A percentile compares a stretch with the other conserved stretches of the same genome.
Evolutionary conservation across 2,797 vertebrate genomes (phyloP).

Genomic region (Mormyrops attenuatus): DNA sequence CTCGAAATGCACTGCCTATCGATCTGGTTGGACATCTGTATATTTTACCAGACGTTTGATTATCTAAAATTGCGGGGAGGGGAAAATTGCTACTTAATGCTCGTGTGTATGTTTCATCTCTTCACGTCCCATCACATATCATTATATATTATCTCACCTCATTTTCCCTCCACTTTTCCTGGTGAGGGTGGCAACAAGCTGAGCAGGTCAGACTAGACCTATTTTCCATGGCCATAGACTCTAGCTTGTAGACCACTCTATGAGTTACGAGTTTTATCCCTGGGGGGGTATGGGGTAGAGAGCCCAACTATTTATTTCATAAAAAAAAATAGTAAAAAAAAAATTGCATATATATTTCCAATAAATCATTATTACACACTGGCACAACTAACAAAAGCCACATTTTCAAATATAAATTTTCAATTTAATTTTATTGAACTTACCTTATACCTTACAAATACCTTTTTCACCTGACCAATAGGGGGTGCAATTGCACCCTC

Average conservation of each 20-base stretch:
- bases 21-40: neutral
- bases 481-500: neutral
- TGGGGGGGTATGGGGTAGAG: neutral
- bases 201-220: neutral
- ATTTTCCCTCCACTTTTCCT: neutral
- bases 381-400: neutral
- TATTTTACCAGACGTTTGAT: neutral
- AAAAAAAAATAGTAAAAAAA: neutral
- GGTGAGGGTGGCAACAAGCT: neutral
- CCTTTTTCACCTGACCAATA: neutral
- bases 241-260: neutral
- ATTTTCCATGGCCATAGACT: neutral
- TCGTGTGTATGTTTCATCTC: neutral
- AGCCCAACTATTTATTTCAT: neutral
- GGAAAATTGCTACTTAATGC: constrained; percentile 2
- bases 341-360: neutral
- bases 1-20: neutral
- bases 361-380: neutral
- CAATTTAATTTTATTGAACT: neutral
- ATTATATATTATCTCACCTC: neutral
- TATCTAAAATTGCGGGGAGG: neutral
- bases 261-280: neutral
- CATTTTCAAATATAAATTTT: neutral
- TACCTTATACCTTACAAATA: neutral
- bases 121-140: neutral